Percentiles rank a stretch among this genome's conserved stretches.
These are phyloP conservation scores for Creontiades dilutus DNA, from an alignment of 2,888 invertebrate genomes.

Conservation along the genomic window DNA sequence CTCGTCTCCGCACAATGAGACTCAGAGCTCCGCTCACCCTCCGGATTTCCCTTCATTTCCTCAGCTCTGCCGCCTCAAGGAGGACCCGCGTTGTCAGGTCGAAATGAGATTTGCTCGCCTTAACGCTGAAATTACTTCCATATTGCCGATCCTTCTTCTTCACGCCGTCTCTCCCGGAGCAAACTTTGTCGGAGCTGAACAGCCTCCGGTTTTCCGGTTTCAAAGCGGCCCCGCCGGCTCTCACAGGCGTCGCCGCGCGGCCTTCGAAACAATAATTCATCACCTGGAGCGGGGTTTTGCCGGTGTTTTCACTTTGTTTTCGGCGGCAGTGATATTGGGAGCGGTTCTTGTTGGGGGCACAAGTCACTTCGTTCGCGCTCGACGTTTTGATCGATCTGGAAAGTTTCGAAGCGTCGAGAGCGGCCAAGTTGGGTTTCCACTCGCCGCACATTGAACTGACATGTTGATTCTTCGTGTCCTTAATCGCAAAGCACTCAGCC, in stretches of 20 bases:
- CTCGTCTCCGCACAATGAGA: background rate
- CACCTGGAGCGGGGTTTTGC: slow-evolving; percentile 33
- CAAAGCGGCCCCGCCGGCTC: background rate
- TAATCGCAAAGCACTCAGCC: background rate
- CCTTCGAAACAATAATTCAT: slow-evolving; percentile 51
- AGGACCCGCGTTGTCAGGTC: slow-evolving; percentile 46
- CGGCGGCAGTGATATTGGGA: slow-evolving; percentile 4
- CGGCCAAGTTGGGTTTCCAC: slow-evolving; percentile 23
- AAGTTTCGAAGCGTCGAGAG: background rate
- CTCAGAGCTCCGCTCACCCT: slow-evolving; percentile 25
- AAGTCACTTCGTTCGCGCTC: background rate
- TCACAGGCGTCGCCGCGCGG: background rate
- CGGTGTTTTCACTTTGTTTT: slow-evolving; percentile 28
- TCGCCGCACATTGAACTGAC: slow-evolving; percentile 17
- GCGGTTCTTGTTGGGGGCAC: background rate
- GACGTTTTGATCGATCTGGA: slow-evolving; percentile 39
- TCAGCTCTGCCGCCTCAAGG: background rate
- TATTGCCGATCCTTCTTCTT: slow-evolving; percentile 51
- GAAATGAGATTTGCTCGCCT: slow-evolving; percentile 60
- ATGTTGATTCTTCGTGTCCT: background rate
- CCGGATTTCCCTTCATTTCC: slow-evolving; percentile 54
- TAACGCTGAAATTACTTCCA: slow-evolving; percentile 52
- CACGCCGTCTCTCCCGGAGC: background rate
- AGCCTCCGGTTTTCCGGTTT: background rate
- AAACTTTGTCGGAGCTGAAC: slow-evolving; percentile 30